phyloP scores from a whole-genome alignment of 1,140 invertebrate species.

The Pachypsylla venusta region DNA sequence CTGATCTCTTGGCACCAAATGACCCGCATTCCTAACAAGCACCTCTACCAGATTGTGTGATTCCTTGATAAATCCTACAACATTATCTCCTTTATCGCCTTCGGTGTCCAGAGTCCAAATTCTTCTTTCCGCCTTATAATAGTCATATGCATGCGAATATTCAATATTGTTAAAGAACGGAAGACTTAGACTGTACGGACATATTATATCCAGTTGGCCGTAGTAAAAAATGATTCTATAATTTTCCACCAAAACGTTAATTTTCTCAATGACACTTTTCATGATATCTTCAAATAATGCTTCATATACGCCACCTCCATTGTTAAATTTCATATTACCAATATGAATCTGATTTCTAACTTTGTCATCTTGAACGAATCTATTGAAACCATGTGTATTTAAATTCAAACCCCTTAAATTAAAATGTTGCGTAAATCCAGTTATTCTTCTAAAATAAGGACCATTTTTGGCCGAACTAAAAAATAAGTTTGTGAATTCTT shows the following conservation, averaged over 20 bases:
- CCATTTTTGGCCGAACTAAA: background rate
- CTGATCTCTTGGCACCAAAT: slow-evolving; percentile 50
- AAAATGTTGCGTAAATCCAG: background rate
- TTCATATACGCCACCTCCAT: slow-evolving; percentile 41
- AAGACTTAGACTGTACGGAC: slow-evolving; percentile 59
- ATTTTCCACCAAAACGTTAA: slow-evolving; percentile 47
- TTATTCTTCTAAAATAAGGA: background rate
- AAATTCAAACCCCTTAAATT: background rate
- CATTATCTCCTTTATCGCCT: slow-evolving; percentile 25
- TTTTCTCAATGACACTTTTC: slow-evolving; percentile 59
- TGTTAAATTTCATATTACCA: slow-evolving; percentile 44
- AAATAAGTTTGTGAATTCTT: background rate
- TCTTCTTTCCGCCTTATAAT: slow-evolving; percentile 28
- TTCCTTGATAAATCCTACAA: slow-evolving; percentile 43
- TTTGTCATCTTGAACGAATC: slow-evolving; percentile 35
- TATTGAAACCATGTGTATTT: background rate
- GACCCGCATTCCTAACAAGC: slow-evolving; percentile 44
- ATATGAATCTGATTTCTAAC: slow-evolving; percentile 64
- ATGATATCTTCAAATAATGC: slow-evolving; percentile 63
- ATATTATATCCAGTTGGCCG: slow-evolving; percentile 72
- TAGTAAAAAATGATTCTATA: slow-evolving; percentile 62
- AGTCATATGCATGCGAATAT: slow-evolving; percentile 33
- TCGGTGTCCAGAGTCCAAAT: slow-evolving; percentile 33
- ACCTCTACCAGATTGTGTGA: slow-evolving; percentile 45
- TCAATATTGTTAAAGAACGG: slow-evolving; percentile 43